These are phyloP conservation scores for Dendrocincla fuliginosa DNA, from an alignment of 2,797 vertebrate species.

Conservation along the genomic window DNA sequence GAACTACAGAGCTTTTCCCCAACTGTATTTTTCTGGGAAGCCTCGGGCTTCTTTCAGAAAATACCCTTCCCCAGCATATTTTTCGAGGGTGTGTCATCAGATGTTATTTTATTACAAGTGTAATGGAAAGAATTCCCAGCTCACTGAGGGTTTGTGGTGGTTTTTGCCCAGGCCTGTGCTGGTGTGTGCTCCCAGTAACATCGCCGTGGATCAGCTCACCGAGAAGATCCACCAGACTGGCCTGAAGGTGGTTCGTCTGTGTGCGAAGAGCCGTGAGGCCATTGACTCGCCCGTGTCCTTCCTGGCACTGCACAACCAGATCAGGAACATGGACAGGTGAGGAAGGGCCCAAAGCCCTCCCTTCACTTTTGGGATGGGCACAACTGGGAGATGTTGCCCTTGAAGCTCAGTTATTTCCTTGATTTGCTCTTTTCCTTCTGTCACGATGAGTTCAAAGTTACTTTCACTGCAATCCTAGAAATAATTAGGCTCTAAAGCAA, in stretches of 20 bases:
- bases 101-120: neutral
- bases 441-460: neutral
- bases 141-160: neutral
- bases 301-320: constrained; percentile 97
- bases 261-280: constrained; percentile 96
- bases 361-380: accelerated
- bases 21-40: neutral
- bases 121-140: neutral
- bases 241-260: constrained; percentile 95
- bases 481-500: neutral
- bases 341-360: accelerated
- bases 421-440: neutral
- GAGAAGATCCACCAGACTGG: constrained; percentile 99
- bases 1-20: neutral
- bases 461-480: accelerated
- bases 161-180: constrained; percentile 86
- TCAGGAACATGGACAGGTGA: constrained; percentile 99
- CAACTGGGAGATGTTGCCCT: accelerated
- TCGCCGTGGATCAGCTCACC: constrained; percentile 96
- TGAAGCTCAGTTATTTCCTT: accelerated
- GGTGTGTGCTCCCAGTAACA: constrained; percentile 97
- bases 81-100: accelerated
- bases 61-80: accelerated
- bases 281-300: constrained; percentile 98
- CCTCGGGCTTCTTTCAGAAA: neutral